These are phyloP conservation scores for Leptodactylus fuscus DNA, from an alignment of 2,113 vertebrate genomes.

Conservation along the genomic window DNA sequence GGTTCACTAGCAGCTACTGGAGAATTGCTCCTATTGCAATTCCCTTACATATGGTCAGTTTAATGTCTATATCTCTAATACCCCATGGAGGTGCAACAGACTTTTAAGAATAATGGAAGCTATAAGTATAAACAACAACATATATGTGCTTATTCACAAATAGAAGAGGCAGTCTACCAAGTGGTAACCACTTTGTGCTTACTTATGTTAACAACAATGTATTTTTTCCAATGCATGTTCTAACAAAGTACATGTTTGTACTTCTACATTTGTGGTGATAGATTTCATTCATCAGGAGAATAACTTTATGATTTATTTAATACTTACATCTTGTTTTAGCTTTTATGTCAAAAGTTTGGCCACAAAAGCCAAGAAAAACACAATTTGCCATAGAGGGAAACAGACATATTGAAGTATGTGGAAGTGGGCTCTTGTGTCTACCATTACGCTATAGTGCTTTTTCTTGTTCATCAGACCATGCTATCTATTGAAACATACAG, in stretches of 20 bases:
- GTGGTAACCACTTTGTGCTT: neutral
- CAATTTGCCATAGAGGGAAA: neutral
- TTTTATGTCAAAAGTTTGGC: slow-evolving; percentile 28
- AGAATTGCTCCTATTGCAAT: no score
- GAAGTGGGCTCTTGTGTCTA: slow-evolving; percentile 46
- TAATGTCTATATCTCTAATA: no score
- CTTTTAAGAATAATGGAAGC: neutral
- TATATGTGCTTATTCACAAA: neutral
- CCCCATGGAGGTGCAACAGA: no score
- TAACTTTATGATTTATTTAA: slow-evolving; percentile 51
- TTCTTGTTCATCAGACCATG: slow-evolving; percentile 60
- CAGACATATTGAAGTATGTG: slow-evolving; percentile 46
- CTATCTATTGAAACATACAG: slow-evolving; percentile 46
- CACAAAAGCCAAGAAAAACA: slow-evolving; percentile 27
- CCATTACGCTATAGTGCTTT: slow-evolving; percentile 56
- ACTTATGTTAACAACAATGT: neutral
- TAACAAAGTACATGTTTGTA: slow-evolving; percentile 35
- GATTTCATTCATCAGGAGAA: slow-evolving; percentile 44
- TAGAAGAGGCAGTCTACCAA: neutral
- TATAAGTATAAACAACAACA: no score
- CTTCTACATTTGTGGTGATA: slow-evolving; percentile 38
- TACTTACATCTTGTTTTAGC: slow-evolving; percentile 36
- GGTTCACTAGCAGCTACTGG: no score
- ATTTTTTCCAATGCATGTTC: slow-evolving; percentile 8
- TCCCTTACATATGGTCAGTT: no score